Base-by-base conservation (phyloP, 2,797 vertebrate species). In the Poeciliopsis gracilis region DNA sequence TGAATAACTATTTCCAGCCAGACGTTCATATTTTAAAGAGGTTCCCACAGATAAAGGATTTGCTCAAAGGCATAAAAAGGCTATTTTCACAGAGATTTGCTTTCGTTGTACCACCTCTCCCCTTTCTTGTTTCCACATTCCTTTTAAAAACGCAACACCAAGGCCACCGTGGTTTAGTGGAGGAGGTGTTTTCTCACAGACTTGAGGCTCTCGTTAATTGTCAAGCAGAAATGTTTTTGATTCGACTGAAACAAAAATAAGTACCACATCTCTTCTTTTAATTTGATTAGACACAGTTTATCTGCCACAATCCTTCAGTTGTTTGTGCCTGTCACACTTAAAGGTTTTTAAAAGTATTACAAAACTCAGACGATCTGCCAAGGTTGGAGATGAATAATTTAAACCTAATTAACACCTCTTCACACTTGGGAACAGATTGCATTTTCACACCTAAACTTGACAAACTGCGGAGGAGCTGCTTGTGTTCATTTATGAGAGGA, bases 371-470 rank as follows among this genome's bases (percentile, higher is more conserved):
- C 38, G 73, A 51, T 77, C 51, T 57, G 55, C 55, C 72, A 77
- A 80, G 66, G 66, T 30, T 53, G 13, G 59, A 84, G 84, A 87
- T 79, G 66, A 88, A 87, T 82, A 75, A 83, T 83, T 81, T 71
- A 77, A 71, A 67, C 69, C 51, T 83, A 79, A 90, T 92, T 88
- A 89, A 86, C 86, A 84, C 79, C 72, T 85, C 61, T 83, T 79
- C 41, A 28, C 84, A 74, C 76, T 84, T 79, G 77, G 84, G 81
- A 87, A 85, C 78, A 28, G 71, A 79, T 71, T 86, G 77, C 77
- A 76, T 84, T 88, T 90, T 90, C 81, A 83, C 90, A 91, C 84
- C 87, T 89, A 82, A 70, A 87, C 83, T 82, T 87, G 69, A 81
- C 83, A 75, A 75, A 67, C 45, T 86, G 83, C 38, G 75, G 79